Evolutionary conservation across 2,888 invertebrate genomes (phyloP).

Genomic region (Ctenicera cuprea): DNA sequence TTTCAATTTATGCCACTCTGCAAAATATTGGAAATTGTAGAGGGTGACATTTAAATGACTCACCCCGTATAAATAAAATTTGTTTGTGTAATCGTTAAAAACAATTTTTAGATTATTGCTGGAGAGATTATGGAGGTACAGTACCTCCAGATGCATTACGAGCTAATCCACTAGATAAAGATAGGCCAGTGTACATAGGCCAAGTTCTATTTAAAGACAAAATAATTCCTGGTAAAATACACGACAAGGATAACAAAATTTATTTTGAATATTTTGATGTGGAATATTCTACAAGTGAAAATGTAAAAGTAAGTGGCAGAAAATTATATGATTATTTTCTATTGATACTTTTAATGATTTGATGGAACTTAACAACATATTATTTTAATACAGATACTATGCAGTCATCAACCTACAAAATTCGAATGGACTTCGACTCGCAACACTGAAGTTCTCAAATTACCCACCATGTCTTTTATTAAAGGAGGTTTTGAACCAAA

Average conservation of each 20-base stretch:
- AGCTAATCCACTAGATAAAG: neutral
- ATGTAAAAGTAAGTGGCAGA: constrained; percentile 5
- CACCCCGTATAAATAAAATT: too few species aligned
- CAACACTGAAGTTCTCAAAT: too few species aligned
- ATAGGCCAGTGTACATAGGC: neutral
- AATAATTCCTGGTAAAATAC: neutral
- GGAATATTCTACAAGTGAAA: neutral
- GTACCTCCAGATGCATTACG: neutral
- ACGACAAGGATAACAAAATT: neutral
- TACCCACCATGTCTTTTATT: neutral
- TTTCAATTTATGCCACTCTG: too few species aligned
- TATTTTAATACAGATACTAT: neutral
- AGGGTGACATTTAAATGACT: too few species aligned
- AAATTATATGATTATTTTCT: neutral
- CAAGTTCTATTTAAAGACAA: neutral
- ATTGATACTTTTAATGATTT: too few species aligned
- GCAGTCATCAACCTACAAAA: neutral
- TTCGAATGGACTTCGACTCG: neutral
- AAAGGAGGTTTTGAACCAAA: constrained; percentile 9
- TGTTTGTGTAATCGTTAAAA: too few species aligned
- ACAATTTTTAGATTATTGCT: neutral
- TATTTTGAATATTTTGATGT: constrained; percentile 2
- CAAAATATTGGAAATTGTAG: too few species aligned
- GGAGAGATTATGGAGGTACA: constrained; percentile 5
- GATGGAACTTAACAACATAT: too few species aligned